phyloP scores from a whole-genome alignment of 1,140 invertebrate species.

The Eumeta japonica region DNA sequence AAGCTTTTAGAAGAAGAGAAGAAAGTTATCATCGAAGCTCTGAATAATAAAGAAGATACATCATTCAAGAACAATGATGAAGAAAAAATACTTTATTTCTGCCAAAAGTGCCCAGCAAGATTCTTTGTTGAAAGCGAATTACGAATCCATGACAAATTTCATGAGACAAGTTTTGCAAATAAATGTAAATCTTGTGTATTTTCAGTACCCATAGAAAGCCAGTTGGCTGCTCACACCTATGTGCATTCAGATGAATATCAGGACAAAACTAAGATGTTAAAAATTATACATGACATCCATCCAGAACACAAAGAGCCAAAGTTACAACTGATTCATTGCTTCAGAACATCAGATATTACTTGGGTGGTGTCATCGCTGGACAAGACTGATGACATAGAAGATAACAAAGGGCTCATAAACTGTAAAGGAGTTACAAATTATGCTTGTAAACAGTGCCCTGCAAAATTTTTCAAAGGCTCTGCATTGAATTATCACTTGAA shows the following conservation, averaged over 20 bases:
- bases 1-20: slow-evolving; percentile 44
- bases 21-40: slow-evolving; percentile 19
- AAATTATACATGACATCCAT: slow-evolving; percentile 65
- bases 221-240: slow-evolving; percentile 71
- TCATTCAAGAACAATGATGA: slow-evolving; percentile 22
- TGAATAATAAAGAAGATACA: slow-evolving; percentile 14
- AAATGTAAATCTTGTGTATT: slow-evolving; percentile 80
- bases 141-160: slow-evolving; percentile 68
- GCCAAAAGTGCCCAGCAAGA: slow-evolving; percentile 71
- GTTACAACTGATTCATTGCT: slow-evolving; percentile 56
- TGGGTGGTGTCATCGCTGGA: slow-evolving; percentile 31
- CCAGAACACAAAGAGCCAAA: slow-evolving; percentile 63
- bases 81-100: slow-evolving; percentile 59
- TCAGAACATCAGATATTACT: slow-evolving; percentile 25
- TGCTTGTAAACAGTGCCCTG: slow-evolving; percentile 66
- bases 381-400: slow-evolving; percentile 28
- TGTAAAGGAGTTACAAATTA: slow-evolving; percentile 45
- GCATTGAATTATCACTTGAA: slow-evolving; percentile 73
- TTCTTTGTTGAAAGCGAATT: slow-evolving; percentile 67
- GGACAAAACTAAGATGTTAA: slow-evolving; percentile 70
- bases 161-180: slow-evolving; percentile 62
- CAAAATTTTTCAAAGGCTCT: slow-evolving; percentile 67
- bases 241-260: slow-evolving; percentile 83
- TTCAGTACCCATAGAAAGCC: slow-evolving; percentile 66
- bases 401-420: slow-evolving; percentile 35